Percentiles rank a stretch among this genome's conserved stretches.
Conservation (phyloP, 2,113 vertebrate genomes). For the Asarcornis scutulata region DNA sequence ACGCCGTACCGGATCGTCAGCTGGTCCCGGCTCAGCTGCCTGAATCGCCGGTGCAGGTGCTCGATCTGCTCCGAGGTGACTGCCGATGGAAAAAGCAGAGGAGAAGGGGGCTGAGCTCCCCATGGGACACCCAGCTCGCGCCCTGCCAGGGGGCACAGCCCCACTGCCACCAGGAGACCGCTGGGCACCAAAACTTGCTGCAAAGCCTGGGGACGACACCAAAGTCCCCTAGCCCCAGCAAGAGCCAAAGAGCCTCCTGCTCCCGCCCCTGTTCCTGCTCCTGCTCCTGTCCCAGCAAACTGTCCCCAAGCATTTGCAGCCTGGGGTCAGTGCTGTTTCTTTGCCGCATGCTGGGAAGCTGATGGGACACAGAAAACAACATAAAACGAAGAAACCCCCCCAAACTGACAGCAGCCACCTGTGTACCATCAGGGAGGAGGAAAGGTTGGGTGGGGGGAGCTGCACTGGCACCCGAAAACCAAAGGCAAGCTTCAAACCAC, state of each 20-base stretch:
- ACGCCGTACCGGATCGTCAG: constrained; percentile 83
- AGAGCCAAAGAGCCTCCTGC: neutral
- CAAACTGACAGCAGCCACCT: neutral
- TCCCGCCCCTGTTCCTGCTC: no score
- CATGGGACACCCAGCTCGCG: accelerated
- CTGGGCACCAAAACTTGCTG: neutral
- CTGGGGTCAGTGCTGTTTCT: no score
- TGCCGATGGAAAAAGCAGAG: constrained; percentile 42
- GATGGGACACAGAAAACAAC: neutral
- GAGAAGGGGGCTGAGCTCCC: neutral
- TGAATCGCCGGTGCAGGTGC: constrained; percentile 87
- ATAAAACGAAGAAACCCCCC: neutral
- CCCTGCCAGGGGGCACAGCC: no score
- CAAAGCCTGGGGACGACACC: neutral
- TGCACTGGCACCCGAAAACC: neutral
- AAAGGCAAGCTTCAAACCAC: accelerated
- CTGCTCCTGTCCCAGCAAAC: no score
- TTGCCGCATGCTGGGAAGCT: neutral
- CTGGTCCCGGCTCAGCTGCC: constrained; percentile 84
- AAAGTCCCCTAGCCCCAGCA: accelerated
- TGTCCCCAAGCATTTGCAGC: no score
- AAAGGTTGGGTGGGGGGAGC: neutral
- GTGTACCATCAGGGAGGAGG: no score
- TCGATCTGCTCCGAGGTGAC: constrained; percentile 91
- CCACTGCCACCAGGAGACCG: neutral